Conservation (phyloP, 2,113 vertebrate genomes). For the Cochlearius cochlearius region DNA sequence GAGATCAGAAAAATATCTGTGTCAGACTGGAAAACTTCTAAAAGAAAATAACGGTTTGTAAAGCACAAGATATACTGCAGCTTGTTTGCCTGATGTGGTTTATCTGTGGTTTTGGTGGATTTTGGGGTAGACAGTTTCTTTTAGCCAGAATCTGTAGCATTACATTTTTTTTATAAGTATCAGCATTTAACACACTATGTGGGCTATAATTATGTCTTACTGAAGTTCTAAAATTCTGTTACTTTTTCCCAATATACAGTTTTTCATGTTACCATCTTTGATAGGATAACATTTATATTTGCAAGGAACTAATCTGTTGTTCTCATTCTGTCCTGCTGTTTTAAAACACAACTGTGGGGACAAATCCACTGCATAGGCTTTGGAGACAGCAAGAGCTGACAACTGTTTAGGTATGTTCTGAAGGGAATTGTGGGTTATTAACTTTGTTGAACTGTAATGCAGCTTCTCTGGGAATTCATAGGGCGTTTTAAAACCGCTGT, state of each 20-base stretch:
- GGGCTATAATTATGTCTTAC: not conserved
- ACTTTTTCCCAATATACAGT: not conserved
- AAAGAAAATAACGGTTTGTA: not conserved
- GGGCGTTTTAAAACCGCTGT: slow-evolving; percentile 2
- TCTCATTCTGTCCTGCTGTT: slow-evolving; percentile 60
- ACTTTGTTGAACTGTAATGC: slow-evolving; percentile 49
- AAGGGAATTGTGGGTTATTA: slow-evolving; percentile 46
- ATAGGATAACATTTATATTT: slow-evolving; percentile 33
- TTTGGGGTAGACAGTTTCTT: not conserved
- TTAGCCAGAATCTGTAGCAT: not conserved
- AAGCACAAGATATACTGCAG: not conserved
- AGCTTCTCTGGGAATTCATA: slow-evolving; percentile 27
- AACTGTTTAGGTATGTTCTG: slow-evolving; percentile 56
- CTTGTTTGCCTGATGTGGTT: not conserved
- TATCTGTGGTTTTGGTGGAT: not conserved
- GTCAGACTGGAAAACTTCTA: not conserved
- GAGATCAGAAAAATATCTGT: not conserved
- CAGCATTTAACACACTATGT: not conserved
- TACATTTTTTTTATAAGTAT: not conserved
- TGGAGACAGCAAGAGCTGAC: slow-evolving; percentile 59
- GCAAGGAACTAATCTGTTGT: slow-evolving; percentile 57
- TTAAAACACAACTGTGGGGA: slow-evolving; percentile 52
- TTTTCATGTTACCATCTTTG: slow-evolving; percentile 18
- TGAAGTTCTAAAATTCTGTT: not conserved
- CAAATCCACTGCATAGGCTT: slow-evolving; percentile 57